Evolutionary conservation across 2,888 invertebrate genomes (phyloP).

Genomic region (Galerucella pusilla): DNA sequence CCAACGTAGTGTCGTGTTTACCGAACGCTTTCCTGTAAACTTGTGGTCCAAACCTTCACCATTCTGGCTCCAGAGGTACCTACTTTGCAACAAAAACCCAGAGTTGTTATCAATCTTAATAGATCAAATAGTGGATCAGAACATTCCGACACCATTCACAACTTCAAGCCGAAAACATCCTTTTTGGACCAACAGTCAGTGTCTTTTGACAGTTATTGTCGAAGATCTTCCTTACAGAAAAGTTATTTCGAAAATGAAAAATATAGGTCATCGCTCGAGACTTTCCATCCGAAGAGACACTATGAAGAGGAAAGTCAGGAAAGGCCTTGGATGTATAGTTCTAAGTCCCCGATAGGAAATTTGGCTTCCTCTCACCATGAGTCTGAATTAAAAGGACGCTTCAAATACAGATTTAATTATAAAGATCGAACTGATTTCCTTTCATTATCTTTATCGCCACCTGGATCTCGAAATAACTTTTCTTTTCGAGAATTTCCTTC

Average conservation of each 20-base stretch:
- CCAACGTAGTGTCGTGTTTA: conserved; percentile 51
- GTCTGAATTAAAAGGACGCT: conserved; percentile 33
- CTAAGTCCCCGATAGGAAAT: conserved; percentile 52
- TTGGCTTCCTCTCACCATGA: conserved; percentile 42
- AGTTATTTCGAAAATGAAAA: conserved; percentile 46
- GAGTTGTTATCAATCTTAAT: conserved; percentile 14
- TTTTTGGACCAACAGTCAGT: conserved; percentile 51
- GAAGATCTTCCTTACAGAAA: conserved; percentile 45
- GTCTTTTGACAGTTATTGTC: conserved; percentile 52
- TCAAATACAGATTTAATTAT: conserved; percentile 38
- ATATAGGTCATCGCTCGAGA: conserved; percentile 46
- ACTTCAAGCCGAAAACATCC: conserved; percentile 49
- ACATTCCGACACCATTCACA: conserved; percentile 51
- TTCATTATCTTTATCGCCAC: conserved; percentile 60
- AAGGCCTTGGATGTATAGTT: conserved; percentile 48
- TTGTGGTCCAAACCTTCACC: conserved; percentile 55
- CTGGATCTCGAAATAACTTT: conserved; percentile 54
- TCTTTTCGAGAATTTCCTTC: conserved; percentile 54
- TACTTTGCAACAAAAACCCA: conserved; percentile 52
- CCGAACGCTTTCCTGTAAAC: conserved; percentile 47
- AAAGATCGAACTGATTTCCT: conserved; percentile 58
- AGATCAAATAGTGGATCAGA: conserved; percentile 53
- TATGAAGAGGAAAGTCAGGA: conserved; percentile 42
- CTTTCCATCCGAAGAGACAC: conserved; percentile 44
- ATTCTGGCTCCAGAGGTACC: conserved; percentile 65